Base-by-base conservation (phyloP, 2,797 vertebrate species). In the Simalia tracyae region DNA sequence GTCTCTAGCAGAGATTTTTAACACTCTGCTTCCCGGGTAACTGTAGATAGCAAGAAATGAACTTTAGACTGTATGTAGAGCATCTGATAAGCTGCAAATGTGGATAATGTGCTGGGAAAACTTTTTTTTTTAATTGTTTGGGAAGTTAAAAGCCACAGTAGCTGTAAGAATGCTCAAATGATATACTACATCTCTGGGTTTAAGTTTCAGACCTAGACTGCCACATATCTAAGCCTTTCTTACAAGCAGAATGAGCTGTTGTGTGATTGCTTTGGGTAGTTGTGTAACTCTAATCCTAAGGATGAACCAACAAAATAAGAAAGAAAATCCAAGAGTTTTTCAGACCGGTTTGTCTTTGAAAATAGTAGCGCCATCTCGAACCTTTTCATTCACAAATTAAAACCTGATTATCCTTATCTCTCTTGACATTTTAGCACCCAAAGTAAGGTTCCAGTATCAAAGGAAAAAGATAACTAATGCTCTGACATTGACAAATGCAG, bases 401-500 rank as follows among this genome's bases (percentile, higher is more conserved):
- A 90, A 50, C 60, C 59, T 87, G 85, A 90, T 89, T 91, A 86
- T 46, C 56, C 68, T 93, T 76, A 89, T 89, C 60, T 81, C 11
- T 66, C 84, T 87, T 64, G 68, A 84, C 9, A 26, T 81, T 89
- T 87, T 84, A 90, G 59, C 60, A 90, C 85, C 72, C 84, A 84
- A 87, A 10, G 50, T 66, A 90, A 91, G 60, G n/a, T 66, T 87
- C 24, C 59, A 64, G 11, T 89, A 59, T 26, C 76, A 59, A 59
- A 86, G 59, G 59, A 90, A 84, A 91, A 46, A 72, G 90, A 93
- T 84, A 91, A 84, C 60, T 59, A 86, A 42, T 85, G 68, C 2
- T 76, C 92, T 86, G 91, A 28, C 42, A 42, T 57, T 93, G 92
- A 94, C 88, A 94, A 94, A 95, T 90, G 42, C 50, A 93, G 91